Conservation (phyloP, 2,797 vertebrate genomes). For the Arremon brunneinucha region DNA sequence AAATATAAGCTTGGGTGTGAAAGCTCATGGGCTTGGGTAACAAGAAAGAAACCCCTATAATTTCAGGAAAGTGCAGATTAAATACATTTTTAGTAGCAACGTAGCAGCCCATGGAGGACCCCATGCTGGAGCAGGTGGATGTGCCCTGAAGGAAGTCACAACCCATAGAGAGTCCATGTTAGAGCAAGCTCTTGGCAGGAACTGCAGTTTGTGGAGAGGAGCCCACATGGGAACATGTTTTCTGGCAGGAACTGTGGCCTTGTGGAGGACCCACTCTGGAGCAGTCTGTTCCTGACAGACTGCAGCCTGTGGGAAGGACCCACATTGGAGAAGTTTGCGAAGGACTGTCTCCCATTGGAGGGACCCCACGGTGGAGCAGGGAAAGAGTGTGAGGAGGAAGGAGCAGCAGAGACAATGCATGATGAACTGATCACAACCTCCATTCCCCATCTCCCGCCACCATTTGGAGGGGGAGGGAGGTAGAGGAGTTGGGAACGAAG, state of each 20-base stretch:
- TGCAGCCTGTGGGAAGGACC: not conserved
- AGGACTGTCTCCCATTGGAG: not conserved
- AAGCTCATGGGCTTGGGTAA: not conserved
- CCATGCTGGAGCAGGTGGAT: not conserved
- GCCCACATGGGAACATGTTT: not conserved
- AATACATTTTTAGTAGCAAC: not conserved
- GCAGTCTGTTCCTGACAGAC: not conserved
- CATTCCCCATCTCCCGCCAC: not conserved
- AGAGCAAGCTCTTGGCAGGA: not conserved
- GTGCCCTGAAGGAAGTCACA: not conserved
- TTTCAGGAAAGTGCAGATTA: not conserved
- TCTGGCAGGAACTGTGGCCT: not conserved
- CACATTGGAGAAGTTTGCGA: not conserved
- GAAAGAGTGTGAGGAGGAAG: not conserved
- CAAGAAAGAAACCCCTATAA: not conserved
- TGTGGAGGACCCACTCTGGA: not conserved
- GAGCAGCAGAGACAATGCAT: not conserved
- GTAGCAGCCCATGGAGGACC: not conserved
- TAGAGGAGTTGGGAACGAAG: not conserved
- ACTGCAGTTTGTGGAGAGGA: not conserved
- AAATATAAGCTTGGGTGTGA: not conserved
- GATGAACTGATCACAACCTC: not conserved
- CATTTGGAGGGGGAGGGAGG: not conserved
- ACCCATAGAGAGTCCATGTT: not conserved
- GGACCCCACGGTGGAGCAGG: not conserved